A percentile compares a stretch with the other conserved stretches of the same genome.
phyloP scores from a whole-genome alignment of 2,888 invertebrate genomes.

The Mellilla xanthometata region DNA sequence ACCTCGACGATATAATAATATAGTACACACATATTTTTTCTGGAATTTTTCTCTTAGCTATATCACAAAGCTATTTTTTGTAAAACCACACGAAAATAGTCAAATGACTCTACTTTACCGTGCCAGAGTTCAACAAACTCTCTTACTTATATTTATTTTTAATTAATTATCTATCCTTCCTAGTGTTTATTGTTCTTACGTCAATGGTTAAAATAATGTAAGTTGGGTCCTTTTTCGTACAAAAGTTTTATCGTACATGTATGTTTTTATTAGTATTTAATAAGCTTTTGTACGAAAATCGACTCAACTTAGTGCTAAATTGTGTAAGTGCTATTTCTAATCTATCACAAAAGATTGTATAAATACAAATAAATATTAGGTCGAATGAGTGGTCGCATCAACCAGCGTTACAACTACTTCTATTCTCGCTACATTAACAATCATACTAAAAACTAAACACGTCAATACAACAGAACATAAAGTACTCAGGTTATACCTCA shows the following conservation, averaged over 20 bases:
- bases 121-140: constrained; percentile 35
- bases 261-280: no score
- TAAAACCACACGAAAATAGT: constrained; percentile 60
- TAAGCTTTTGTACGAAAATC: no score
- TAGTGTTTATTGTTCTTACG: constrained; percentile 30
- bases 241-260: no score
- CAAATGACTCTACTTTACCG: constrained; percentile 47
- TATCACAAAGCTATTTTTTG: constrained; percentile 67
- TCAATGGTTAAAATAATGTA: constrained; percentile 13
- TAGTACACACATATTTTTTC: constrained; percentile 39
- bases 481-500: constrained; percentile 15
- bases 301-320: constrained; percentile 4
- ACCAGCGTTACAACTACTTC: constrained; percentile 58
- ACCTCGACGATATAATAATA: constrained; percentile 29
- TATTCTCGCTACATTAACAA: constrained; percentile 41
- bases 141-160: constrained; percentile 4
- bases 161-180: constrained; percentile 9
- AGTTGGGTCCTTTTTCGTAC: no score
- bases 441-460: constrained; percentile 46
- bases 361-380: constrained; percentile 8
- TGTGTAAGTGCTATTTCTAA: constrained; percentile 15
- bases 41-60: constrained; percentile 49
- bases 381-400: constrained; percentile 62
- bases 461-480: constrained; percentile 49
- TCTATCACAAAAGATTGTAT: constrained; percentile 21